Evolutionary conservation across 2,888 invertebrate species (phyloP), one percentile per base, ranked within the genome.

Genomic region (Temnothorax rugatulus): DNA sequence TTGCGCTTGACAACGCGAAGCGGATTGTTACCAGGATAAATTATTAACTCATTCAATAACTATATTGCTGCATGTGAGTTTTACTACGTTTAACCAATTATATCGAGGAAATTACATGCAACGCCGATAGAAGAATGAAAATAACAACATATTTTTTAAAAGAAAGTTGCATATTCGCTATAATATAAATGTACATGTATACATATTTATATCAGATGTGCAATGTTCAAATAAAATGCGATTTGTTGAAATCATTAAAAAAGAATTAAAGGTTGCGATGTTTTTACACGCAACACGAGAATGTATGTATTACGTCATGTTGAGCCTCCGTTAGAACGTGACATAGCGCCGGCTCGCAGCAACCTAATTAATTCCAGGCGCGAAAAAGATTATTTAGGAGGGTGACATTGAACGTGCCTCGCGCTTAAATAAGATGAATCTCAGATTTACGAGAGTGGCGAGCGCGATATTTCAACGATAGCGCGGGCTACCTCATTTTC

Each of bases 391-490:
- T 38, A 61, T 71, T 79, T 71, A 59, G 25, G 34, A 13, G n/a
- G 41, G 13, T 21, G 66, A 66, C 41, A 41, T 29, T n/a, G 66
- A 54, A 54, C 66, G 76, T 54, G 71, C 69, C 29, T 41, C 61
- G 38, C 61, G 54, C 50, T 79, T 71, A 71, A 71, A 79, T 71
- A 79, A 71, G 71, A 79, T 71, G 47, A 71, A 71, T 71, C 47
- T 69, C 59, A 57, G 71, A 71, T 79, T 79, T 79, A 71, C 34
- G 71, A 79, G 59, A 71, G 47, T 25, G 71, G 59, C 59, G 59
- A 71, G 47, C 47, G 71, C 59, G 47, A 79, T 79, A 79, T 79
- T 79, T 79, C 57, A 79, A 4, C 77, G 71, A 79, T 69, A 79
- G 69, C 79, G 69, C 79, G 71, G 47, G 71, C 59, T 29, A 71